phyloP scores from a whole-genome alignment of 2,113 vertebrate genomes.

The Dryoscopus gambensis region DNA sequence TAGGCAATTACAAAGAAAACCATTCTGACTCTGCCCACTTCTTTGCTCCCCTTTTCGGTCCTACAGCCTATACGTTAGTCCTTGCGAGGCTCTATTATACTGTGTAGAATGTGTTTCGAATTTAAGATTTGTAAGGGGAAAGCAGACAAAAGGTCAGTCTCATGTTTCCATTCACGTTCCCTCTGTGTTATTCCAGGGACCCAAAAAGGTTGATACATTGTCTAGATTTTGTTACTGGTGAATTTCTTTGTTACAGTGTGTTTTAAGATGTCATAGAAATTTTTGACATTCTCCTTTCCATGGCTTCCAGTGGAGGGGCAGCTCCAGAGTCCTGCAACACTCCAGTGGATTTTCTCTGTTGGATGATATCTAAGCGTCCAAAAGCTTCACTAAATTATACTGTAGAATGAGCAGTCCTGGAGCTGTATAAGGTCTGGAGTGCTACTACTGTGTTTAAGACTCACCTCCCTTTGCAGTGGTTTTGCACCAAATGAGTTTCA shows the following conservation, averaged over 20 bases:
- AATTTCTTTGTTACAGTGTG: not conserved
- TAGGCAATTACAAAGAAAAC: conserved; percentile 46
- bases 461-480: not conserved
- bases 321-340: not conserved
- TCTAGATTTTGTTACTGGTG: not conserved
- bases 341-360: not conserved
- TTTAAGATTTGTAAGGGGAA: not conserved
- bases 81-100: conserved; percentile 21
- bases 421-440: not conserved
- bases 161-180: not conserved
- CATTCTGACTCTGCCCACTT: conserved; percentile 42
- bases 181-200: not conserved
- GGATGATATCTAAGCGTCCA: not conserved
- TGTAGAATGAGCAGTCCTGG: not conserved
- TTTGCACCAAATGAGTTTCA: not conserved
- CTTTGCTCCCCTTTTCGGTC: not conserved
- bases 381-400: not conserved
- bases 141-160: conserved; percentile 4
- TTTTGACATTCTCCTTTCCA: not conserved
- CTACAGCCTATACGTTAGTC: not conserved
- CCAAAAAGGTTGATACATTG: not conserved
- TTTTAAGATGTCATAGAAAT: not conserved
- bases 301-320: not conserved
- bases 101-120: conserved; percentile 1
- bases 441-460: not conserved